A percentile compares a stretch with the other conserved stretches of the same genome.
Conservation (phyloP, 1,140 invertebrate species). For the Drosophila grimshawi region DNA sequence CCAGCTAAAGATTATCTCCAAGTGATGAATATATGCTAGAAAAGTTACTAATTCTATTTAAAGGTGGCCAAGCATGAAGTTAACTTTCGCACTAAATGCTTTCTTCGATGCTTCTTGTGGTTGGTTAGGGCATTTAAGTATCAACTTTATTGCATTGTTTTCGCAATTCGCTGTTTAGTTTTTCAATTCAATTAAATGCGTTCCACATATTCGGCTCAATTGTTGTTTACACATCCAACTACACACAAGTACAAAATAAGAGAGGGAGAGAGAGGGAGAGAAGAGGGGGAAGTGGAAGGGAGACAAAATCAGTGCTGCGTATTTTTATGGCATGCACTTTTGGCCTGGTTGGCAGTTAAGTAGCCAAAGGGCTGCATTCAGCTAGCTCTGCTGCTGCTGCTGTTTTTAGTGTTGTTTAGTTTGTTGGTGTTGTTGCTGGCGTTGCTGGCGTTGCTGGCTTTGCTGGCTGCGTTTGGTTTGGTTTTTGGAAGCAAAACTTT, state of each 20-base stretch:
- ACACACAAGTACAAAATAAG: constrained; percentile 15
- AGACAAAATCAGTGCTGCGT: constrained; percentile 15
- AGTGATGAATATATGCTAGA: too few species aligned
- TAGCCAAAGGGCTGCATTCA: constrained; percentile 62
- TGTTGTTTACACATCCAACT: constrained; percentile 55
- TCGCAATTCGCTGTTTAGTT: constrained; percentile 38
- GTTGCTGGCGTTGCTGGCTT: constrained; percentile 24
- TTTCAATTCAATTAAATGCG: constrained; percentile 76
- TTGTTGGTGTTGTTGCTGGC: constrained; percentile 19
- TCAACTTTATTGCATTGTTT: constrained; percentile 3
- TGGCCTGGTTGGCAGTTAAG: constrained; percentile 56
- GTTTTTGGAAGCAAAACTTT: constrained; percentile 63
- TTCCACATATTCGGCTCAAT: constrained; percentile 59
- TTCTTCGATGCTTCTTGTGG: not conserved
- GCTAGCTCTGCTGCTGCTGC: not conserved
- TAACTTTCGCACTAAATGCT: not conserved
- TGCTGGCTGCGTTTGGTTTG: constrained; percentile 45
- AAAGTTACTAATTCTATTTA: too few species aligned
- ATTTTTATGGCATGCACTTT: constrained; percentile 64
- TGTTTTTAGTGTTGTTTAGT: constrained; percentile 15
- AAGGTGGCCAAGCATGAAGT: too few species aligned
- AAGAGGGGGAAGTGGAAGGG: not conserved
- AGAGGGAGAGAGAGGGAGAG: constrained; percentile 4
- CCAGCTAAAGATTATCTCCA: too few species aligned
- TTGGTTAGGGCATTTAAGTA: constrained; percentile 3